Conservation (phyloP, 2,797 vertebrate species). For the Numenius phaeopus region DNA sequence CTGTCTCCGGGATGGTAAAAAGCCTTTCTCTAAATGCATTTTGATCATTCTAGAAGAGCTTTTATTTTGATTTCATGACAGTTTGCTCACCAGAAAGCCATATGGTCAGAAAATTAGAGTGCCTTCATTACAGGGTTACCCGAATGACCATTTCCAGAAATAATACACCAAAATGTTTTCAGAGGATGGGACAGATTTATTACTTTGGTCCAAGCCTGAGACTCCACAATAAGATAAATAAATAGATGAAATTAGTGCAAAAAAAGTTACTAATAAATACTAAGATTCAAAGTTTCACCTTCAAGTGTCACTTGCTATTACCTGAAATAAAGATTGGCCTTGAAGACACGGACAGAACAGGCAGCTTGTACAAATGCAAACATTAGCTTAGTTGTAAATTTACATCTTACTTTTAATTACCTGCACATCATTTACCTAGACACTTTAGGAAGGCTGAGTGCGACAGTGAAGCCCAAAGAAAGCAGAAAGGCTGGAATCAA, state of each 20-base stretch:
- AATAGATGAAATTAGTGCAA: background rate
- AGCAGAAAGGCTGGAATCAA: background rate
- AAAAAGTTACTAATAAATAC: background rate
- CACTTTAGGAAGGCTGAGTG: background rate
- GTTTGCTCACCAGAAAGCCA: background rate
- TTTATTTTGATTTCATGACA: background rate
- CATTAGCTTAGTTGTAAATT: background rate
- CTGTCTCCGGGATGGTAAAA: background rate
- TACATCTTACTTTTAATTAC: background rate
- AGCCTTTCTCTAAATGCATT: background rate
- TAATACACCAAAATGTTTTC: background rate
- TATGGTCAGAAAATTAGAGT: background rate
- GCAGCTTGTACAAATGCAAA: background rate
- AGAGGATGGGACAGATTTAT: background rate
- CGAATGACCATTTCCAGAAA: background rate
- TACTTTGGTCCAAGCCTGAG: background rate
- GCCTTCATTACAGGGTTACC: background rate
- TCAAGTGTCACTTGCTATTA: background rate
- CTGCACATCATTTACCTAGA: background rate
- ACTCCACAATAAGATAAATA: background rate
- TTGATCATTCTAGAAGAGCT: background rate
- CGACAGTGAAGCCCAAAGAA: background rate
- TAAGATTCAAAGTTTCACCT: background rate
- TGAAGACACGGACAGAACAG: background rate
- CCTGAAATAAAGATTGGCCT: background rate